Percentiles rank a stretch among this genome's conserved stretches.
Evolutionary conservation across 2,888 invertebrate genomes (phyloP).

Genomic region (Hydriomena furcata): DNA sequence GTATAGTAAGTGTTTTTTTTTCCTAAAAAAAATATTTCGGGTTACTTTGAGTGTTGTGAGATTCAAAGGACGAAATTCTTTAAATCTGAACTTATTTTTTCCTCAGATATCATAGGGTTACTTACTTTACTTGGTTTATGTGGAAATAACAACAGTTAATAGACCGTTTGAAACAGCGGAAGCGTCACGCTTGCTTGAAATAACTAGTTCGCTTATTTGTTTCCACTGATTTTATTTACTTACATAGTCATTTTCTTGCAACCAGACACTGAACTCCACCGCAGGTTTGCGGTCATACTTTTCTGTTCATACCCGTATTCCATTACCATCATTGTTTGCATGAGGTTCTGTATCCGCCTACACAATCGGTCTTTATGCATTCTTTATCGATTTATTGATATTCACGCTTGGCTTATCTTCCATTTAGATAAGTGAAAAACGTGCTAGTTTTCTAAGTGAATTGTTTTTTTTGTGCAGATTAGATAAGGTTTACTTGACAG

Average conservation of each 20-base stretch:
- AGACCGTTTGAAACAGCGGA: no score
- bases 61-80: no score
- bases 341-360: constrained; percentile 36
- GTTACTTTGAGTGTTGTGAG: no score
- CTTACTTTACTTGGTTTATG: no score
- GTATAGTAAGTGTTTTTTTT: no score
- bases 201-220: background rate
- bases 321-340: constrained; percentile 43
- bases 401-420: constrained; percentile 24
- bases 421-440: constrained; percentile 28
- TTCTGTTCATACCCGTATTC: constrained; percentile 37
- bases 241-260: background rate
- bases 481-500: constrained; percentile 6
- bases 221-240: background rate
- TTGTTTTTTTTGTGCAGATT: constrained; percentile 14
- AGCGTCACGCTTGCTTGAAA: no score
- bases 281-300: constrained; percentile 48
- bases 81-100: no score
- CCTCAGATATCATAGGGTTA: no score
- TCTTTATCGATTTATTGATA: constrained; percentile 29
- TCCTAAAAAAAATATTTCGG: no score
- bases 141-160: no score
- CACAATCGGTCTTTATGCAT: background rate
- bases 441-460: constrained; percentile 16
- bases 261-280: constrained; percentile 25